phyloP scores from a whole-genome alignment of 2,888 invertebrate genomes.

The Melikaiella ostensackeni region DNA sequence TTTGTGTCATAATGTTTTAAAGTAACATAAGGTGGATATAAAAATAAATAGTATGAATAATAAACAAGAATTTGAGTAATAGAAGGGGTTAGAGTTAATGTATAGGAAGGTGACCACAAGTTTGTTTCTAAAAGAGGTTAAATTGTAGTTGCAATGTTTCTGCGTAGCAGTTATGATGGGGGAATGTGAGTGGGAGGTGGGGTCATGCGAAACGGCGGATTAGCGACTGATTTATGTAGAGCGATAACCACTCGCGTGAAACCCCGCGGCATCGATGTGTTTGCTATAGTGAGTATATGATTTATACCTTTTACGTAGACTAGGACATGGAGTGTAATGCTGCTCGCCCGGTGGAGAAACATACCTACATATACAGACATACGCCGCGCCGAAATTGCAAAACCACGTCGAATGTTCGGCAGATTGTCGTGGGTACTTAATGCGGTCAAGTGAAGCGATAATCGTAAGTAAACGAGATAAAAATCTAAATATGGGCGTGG shows the following conservation, averaged over 20 bases:
- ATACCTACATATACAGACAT: background rate
- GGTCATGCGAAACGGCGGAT: slow-evolving; percentile 48
- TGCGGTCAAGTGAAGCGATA: too few relatives aligned
- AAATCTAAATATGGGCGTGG: background rate
- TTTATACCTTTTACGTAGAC: slow-evolving; percentile 47
- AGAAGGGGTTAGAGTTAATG: too few relatives aligned
- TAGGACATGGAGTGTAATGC: background rate
- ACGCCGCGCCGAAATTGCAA: background rate
- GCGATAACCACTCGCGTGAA: slow-evolving; percentile 51
- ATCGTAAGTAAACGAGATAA: too few relatives aligned
- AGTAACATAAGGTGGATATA: too few relatives aligned
- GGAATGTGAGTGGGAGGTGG: slow-evolving; percentile 6
- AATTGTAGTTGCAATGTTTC: background rate
- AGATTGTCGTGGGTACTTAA: background rate
- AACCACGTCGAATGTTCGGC: background rate
- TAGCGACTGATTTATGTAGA: slow-evolving; percentile 52
- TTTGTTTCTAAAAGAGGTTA: background rate
- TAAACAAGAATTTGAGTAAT: too few relatives aligned
- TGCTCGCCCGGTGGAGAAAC: background rate
- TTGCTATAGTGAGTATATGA: slow-evolving; percentile 46
- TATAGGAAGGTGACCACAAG: too few relatives aligned
- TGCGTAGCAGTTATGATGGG: background rate
- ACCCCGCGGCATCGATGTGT: slow-evolving; percentile 49
- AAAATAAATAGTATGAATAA: too few relatives aligned
- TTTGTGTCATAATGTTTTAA: too few relatives aligned